Conservation (phyloP, 2,888 invertebrate genomes). For the Diabrotica balteata region DNA sequence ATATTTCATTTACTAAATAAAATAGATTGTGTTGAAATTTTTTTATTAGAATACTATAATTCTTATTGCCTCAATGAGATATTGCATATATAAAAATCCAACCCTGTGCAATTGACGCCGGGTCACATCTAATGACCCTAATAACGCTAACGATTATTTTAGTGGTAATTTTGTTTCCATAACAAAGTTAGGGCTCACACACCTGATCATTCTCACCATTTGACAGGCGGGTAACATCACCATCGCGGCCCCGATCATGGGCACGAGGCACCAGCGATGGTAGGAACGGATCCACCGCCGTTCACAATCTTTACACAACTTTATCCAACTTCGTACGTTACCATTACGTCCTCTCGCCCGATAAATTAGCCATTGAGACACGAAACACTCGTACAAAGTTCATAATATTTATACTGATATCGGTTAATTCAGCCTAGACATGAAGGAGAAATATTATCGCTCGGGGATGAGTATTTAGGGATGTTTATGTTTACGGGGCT, state of each 20-base stretch:
- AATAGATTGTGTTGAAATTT: too few species aligned
- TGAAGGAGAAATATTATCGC: neutral
- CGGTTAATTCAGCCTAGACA: constrained; percentile 4
- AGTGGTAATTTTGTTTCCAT: constrained; percentile 58
- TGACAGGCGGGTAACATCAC: constrained; percentile 46
- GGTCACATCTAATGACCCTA: constrained; percentile 56
- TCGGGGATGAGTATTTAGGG: too few species aligned
- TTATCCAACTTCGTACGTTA: constrained; percentile 47
- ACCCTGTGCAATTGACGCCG: constrained; percentile 30
- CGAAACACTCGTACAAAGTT: constrained; percentile 48
- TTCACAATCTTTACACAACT: constrained; percentile 54
- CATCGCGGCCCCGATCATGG: constrained; percentile 18
- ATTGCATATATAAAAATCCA: neutral
- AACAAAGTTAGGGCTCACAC: constrained; percentile 56
- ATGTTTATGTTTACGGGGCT: too few species aligned
- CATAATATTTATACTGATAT: constrained; percentile 42
- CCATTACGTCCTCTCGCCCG: constrained; percentile 43
- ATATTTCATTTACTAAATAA: too few species aligned
- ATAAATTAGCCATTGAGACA: constrained; percentile 50
- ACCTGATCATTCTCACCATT: constrained; percentile 55
- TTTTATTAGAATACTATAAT: too few species aligned
- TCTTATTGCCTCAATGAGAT: too few species aligned
- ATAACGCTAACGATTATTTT: constrained; percentile 56
- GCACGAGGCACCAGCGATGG: neutral
- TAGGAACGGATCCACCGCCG: constrained; percentile 43